Conservation (phyloP, 1,140 invertebrate genomes). For the Cydia pomonella region DNA sequence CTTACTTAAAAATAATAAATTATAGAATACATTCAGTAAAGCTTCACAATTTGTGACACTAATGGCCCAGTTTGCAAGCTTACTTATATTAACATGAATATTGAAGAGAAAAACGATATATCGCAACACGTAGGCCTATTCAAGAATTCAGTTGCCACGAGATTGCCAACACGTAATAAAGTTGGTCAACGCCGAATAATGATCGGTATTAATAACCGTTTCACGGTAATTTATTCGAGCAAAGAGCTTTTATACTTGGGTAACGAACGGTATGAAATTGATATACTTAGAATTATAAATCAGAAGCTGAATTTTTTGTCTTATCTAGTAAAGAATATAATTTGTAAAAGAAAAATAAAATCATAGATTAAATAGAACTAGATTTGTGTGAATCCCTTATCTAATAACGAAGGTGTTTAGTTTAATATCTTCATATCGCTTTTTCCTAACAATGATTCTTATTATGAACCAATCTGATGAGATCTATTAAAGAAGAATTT, state of each 20-base stretch:
- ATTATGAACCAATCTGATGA: no score
- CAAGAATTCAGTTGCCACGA: not conserved
- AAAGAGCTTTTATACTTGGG: constrained; percentile 13
- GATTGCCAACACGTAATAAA: constrained; percentile 33
- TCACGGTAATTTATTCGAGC: constrained; percentile 25
- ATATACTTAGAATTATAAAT: constrained; percentile 14
- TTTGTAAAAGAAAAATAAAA: no score
- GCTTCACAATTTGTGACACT: no score
- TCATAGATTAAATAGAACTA: no score
- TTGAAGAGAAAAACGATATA: not conserved
- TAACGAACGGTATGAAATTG: constrained; percentile 27
- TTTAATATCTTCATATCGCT: no score
- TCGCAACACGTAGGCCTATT: constrained; percentile 1
- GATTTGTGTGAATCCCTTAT: no score
- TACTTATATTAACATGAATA: constrained; percentile 7
- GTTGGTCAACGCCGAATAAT: constrained; percentile 34
- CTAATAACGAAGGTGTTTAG: no score
- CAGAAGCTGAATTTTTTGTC: not conserved
- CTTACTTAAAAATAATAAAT: no score
- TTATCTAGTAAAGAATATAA: not conserved
- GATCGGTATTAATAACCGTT: constrained; percentile 35
- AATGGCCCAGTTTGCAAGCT: not conserved
- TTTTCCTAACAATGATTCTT: no score
- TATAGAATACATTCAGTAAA: no score
- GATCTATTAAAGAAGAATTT: no score